Conservation (phyloP, 2,888 invertebrate species). For the Serripes groenlandicus region DNA sequence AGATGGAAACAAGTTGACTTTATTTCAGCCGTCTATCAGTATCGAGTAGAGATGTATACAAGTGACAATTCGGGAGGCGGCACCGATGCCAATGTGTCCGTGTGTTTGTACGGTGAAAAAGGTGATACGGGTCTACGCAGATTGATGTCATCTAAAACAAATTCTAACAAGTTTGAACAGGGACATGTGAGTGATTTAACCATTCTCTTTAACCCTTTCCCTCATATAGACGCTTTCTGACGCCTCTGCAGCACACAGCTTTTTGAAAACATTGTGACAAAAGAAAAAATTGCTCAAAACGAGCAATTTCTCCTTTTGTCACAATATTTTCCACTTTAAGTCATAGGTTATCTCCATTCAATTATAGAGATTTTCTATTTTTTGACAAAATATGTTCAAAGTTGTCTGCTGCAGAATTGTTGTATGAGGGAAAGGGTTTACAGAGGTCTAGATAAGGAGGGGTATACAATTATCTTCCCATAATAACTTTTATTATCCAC, state of each 20-base stretch:
- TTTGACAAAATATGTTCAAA: no score
- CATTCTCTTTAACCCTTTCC: not conserved
- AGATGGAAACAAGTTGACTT: no score
- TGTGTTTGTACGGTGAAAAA: constrained; percentile 83
- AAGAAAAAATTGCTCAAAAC: not conserved
- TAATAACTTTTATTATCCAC: no score
- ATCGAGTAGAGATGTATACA: constrained; percentile 81
- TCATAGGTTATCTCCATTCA: no score
- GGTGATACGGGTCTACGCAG: constrained; percentile 84
- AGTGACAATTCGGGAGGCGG: constrained; percentile 84
- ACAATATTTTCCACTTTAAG: not conserved
- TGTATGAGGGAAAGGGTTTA: no score
- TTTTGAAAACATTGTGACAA: constrained; percentile 4
- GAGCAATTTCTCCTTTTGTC: not conserved
- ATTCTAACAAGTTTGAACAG: constrained; percentile 77
- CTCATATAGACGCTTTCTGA: no score
- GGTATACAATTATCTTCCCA: no score
- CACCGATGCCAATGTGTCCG: constrained; percentile 83
- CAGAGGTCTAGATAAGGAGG: no score
- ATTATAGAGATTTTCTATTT: no score
- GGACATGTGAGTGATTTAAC: constrained; percentile 67
- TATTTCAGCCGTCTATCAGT: constrained; percentile 78
- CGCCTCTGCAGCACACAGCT: no score
- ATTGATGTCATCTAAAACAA: constrained; percentile 71
- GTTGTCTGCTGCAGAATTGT: no score